These are phyloP conservation scores for Bombus superbus DNA, from an alignment of 1,140 invertebrate species.

Conservation along the genomic window DNA sequence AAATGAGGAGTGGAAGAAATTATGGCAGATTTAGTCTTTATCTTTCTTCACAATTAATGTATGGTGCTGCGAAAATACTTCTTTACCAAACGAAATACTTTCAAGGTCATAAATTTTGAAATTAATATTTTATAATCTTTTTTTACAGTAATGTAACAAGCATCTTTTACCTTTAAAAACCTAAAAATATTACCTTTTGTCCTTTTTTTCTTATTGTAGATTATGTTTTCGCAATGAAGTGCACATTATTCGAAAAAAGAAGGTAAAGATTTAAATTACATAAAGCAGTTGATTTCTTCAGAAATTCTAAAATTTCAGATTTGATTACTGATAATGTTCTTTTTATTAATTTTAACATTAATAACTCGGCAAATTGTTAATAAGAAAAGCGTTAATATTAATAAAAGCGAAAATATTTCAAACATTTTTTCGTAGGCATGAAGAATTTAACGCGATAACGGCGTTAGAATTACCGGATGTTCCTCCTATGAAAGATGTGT, in stretches of 20 bases:
- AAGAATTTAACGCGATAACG: background rate
- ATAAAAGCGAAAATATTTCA: too few relatives aligned
- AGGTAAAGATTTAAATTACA: background rate
- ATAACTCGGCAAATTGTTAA: background rate
- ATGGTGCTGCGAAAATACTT: slow-evolving; percentile 42
- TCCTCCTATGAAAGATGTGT: background rate
- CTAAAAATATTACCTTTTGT: background rate
- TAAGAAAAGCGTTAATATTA: too few relatives aligned
- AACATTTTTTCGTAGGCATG: background rate
- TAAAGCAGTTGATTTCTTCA: background rate
- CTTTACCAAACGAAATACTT: slow-evolving; percentile 43
- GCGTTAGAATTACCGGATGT: slow-evolving; percentile 6
- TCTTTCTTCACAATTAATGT: slow-evolving; percentile 55
- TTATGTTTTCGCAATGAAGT: background rate
- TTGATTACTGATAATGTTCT: background rate
- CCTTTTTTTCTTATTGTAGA: background rate
- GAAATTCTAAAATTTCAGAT: background rate
- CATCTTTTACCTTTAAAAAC: background rate
- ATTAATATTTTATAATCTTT: background rate
- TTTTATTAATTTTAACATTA: too few relatives aligned
- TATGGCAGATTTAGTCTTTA: slow-evolving; percentile 48
- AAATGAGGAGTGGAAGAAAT: background rate
- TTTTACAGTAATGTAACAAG: background rate
- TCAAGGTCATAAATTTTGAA: slow-evolving; percentile 43
- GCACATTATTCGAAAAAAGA: background rate